These are phyloP conservation scores for Deroptyus accipitrinus DNA, from an alignment of 2,113 vertebrate genomes.

Conservation along the genomic window DNA sequence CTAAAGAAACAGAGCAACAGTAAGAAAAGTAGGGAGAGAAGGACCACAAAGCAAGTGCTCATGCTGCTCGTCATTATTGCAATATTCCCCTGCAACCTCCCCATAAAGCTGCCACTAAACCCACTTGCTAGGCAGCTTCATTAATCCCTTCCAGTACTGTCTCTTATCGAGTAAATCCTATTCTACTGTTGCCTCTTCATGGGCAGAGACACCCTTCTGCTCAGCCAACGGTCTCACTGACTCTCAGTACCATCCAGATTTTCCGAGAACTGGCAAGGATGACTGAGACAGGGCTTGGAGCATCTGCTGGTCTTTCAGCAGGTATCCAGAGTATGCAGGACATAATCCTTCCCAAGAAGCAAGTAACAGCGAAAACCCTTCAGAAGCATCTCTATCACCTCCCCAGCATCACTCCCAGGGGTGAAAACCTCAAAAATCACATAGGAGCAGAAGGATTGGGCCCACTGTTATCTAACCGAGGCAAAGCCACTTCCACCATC, in stretches of 20 bases:
- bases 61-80: not conserved
- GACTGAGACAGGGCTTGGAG: not conserved
- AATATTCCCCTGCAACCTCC: not conserved
- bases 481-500: not conserved
- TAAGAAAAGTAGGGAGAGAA: not conserved
- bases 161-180: not conserved
- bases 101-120: not conserved
- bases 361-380: not conserved
- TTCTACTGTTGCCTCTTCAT: not conserved
- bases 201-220: not conserved
- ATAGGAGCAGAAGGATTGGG: not conserved
- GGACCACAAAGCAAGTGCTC: not conserved
- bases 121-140: not conserved
- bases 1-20: not conserved
- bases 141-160: not conserved
- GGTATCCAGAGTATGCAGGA: not conserved
- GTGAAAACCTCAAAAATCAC: not conserved
- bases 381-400: not conserved
- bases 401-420: not conserved
- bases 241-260: not conserved
- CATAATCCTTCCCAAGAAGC: not conserved
- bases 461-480: not conserved
- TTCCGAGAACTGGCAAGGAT: not conserved
- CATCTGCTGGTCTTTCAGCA: not conserved
- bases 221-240: accelerated